A percentile compares a stretch with the other conserved stretches of the same genome.
Evolutionary conservation across 2,113 vertebrate species (phyloP).

Genomic region (Bettongia penicillata): DNA sequence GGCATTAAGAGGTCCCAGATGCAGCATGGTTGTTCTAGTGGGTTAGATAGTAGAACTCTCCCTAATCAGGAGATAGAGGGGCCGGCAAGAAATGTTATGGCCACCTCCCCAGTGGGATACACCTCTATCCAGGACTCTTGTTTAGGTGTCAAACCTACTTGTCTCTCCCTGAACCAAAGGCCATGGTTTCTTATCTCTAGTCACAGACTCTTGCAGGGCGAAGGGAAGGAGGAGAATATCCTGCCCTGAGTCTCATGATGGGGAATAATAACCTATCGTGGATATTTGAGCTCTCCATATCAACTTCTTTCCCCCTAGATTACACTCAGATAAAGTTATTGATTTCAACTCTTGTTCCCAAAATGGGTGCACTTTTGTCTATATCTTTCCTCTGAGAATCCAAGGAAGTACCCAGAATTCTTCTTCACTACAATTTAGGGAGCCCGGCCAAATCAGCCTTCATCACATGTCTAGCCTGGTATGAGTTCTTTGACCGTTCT

Average conservation of each 20-base stretch:
- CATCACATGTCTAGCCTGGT: background rate
- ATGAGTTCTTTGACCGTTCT: background rate
- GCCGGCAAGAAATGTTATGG: background rate
- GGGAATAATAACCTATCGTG: background rate
- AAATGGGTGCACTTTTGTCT: background rate
- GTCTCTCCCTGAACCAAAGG: background rate
- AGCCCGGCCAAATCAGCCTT: background rate
- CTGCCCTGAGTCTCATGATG: background rate
- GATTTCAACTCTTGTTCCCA: background rate
- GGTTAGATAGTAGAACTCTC: background rate
- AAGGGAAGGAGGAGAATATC: background rate
- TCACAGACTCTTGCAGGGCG: background rate
- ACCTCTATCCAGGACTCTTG: background rate
- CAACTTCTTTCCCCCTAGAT: background rate
- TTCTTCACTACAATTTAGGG: background rate
- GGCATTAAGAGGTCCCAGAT: background rate
- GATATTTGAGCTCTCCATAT: background rate
- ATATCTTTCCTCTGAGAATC: background rate
- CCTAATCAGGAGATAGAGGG: background rate
- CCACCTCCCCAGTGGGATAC: background rate
- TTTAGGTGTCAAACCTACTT: background rate
- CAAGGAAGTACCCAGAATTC: background rate
- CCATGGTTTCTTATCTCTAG: background rate
- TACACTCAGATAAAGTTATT: background rate
- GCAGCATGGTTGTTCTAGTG: background rate